phyloP scores from a whole-genome alignment of 2,113 vertebrate species.

The Corynorhinus townsendii region DNA sequence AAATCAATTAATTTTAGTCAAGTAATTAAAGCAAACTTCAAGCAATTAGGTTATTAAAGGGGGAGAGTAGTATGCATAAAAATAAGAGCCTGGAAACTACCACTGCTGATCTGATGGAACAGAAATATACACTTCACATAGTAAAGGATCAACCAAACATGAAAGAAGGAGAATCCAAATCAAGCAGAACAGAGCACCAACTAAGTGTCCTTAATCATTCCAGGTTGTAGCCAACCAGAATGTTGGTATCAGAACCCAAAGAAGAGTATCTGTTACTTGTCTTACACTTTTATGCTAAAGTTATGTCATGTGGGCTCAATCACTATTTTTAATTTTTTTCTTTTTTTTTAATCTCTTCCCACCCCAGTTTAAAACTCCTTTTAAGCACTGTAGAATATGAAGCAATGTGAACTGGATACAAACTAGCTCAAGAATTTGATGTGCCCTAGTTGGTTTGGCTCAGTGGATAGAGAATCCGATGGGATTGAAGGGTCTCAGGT shows the following conservation, averaged over 20 bases:
- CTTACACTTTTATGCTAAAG: not conserved
- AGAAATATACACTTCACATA: not conserved
- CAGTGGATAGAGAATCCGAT: too few species aligned
- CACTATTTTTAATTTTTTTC: not conserved
- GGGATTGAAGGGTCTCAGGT: too few species aligned
- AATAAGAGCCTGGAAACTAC: not conserved
- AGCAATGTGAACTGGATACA: not conserved
- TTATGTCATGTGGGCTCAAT: not conserved
- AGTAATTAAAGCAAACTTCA: constrained; percentile 10
- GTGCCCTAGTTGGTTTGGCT: too few species aligned
- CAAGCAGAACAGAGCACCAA: not conserved
- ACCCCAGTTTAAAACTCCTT: not conserved
- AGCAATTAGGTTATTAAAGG: not conserved
- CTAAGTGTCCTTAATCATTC: not conserved
- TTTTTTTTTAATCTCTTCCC: not conserved
- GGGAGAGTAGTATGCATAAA: not conserved
- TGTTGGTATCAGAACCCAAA: not conserved
- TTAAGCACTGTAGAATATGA: not conserved
- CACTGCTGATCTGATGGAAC: not conserved
- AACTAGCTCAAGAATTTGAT: not conserved
- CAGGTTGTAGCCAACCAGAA: not conserved
- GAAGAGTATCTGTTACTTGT: not conserved
- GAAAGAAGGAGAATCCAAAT: not conserved
- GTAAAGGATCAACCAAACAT: not conserved
- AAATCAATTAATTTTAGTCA: constrained; percentile 18